Evolutionary conservation across 2,888 invertebrate genomes (phyloP), one percentile per base, ranked within the genome.

Genomic region (Orchesellides sinensis): DNA sequence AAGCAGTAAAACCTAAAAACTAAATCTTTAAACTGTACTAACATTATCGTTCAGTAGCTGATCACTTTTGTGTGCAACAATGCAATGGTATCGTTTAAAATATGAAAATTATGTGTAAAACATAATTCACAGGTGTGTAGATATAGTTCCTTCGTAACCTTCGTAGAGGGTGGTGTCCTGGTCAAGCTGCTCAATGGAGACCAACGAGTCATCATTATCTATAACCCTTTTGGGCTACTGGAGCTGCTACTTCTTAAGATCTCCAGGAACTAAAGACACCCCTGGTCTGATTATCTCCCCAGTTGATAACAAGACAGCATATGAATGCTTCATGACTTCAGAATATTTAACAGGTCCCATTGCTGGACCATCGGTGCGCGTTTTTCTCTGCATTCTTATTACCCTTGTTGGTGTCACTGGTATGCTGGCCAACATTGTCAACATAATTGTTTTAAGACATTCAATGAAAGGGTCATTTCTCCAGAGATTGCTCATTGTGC

Each of bases 221-320:
- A 40, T 14, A 23, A 40, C 35, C 21, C 12, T 1, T 21, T n/a
- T 75, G 6, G 78, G 69, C 0, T 78, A 78, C 52, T 78, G 78
- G 78, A 69, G 56, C 17, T 78, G 78, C n/a, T 61, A 61, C 14
- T 61, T 78, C 10, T 25, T 78, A 35, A 69, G 69, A 8, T 1
- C 56, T n/a, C 47, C 59, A n/a, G 59, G 47, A 14, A 59, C 14
- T 14, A n/a, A 21, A n/a, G 5, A 1, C 3, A 21, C 0, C 1
- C 21, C 8, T 8, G 25, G 19, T 12, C 5, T 12, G 45, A 66
- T 65, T 45, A 6, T 54, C 4, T 52, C 74, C 10, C 35, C 74
- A 10, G 52, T 25, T 5, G 52, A 52, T 25, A 47, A 66, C 14
- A 40, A 35, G 17, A 75, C 47, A 12, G 0, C 25, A 0, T 78